Percentiles rank a stretch among this genome's conserved stretches.
Conservation (phyloP, 2,797 vertebrate species). For the Chelmon rostratus region DNA sequence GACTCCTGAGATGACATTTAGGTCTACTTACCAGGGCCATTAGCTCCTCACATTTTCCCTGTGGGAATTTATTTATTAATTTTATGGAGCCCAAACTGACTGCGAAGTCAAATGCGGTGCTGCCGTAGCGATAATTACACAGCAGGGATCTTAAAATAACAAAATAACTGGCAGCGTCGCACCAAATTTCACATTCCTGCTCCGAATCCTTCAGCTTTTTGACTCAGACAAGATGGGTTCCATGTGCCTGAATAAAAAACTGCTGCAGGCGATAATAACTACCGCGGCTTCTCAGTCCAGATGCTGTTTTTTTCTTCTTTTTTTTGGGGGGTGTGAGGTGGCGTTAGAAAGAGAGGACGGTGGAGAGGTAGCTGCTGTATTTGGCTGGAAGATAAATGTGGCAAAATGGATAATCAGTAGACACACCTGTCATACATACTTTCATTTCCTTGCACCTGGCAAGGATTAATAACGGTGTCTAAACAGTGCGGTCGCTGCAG, state of each 20-base stretch:
- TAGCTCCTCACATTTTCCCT: conserved; percentile 28
- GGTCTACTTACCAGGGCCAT: conserved; percentile 17
- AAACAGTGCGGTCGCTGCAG: conserved; percentile 1
- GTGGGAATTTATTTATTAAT: conserved; percentile 28
- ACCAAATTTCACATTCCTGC: conserved; percentile 17
- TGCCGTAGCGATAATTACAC: conserved; percentile 21
- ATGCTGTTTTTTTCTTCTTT: conserved; percentile 1
- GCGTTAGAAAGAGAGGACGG: neutral
- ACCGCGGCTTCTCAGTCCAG: neutral
- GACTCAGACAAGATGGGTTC: conserved; percentile 30
- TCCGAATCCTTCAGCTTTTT: conserved; percentile 31
- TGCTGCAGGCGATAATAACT: conserved; percentile 19
- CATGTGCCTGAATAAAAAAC: neutral
- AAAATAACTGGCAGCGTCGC: neutral
- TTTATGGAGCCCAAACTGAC: neutral
- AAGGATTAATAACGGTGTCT: conserved; percentile 26
- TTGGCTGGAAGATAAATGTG: conserved; percentile 42
- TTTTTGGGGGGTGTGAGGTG: neutral
- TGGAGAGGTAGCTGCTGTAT: conserved; percentile 11
- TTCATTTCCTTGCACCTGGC: conserved; percentile 21
- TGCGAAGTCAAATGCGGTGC: conserved; percentile 11
- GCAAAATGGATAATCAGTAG: conserved; percentile 28
- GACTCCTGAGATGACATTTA: conserved; percentile 37
- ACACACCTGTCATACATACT: conserved; percentile 28
- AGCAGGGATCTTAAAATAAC: conserved; percentile 12